Base-by-base conservation (phyloP, 2,888 invertebrate species). In the Ferrisia virgata region DNA sequence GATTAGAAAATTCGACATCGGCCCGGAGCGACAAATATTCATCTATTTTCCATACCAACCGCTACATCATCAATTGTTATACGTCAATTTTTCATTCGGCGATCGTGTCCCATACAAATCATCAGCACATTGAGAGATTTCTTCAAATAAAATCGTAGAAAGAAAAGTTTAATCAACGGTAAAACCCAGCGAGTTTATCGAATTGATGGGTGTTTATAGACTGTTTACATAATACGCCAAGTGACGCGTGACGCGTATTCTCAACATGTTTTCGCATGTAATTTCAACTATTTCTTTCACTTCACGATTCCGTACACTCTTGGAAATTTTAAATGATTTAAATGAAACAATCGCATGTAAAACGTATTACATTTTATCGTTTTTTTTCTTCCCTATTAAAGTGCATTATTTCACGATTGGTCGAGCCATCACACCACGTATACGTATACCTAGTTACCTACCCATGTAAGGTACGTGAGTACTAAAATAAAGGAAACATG, bases 301-400 rank as follows among this genome's bases (percentile, higher is more conserved):
- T 69, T 69, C 28, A 2, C 69, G 31, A n/a, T 31, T 69, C 13
- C 22, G 22, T 1, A 8, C 53, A 69, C 28, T 28, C 15, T 69
- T 69, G 4, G 31, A 69, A 69, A 31, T n/a, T 31, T n/a, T 15
- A 28, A 69, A 69, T 69, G 9, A 28, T 33, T 69, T 33, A 33
- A 69, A 69, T 31, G n/a, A 69, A 31, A 69, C 31, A 69, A 69
- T 69, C 69, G 69, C 69, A 69, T 69, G 69, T 69, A 69, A n/a
- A n/a, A 31, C 15, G 31, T 69, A 69, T 15, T 33, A 33, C 4
- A 69, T 69, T 69, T 69, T 53, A 69, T 69, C 53, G 69, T 33
- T 28, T 33, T 64, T 31, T 69, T 69, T 69, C 69, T 69, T 15
- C 15, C 31, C 31, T 11, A 53, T n/a, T 15, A 13, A 33, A 69